Evolutionary conservation across 1,140 invertebrate species (phyloP), one percentile per base, ranked within the genome.

Genomic region (Manduca sexta): DNA sequence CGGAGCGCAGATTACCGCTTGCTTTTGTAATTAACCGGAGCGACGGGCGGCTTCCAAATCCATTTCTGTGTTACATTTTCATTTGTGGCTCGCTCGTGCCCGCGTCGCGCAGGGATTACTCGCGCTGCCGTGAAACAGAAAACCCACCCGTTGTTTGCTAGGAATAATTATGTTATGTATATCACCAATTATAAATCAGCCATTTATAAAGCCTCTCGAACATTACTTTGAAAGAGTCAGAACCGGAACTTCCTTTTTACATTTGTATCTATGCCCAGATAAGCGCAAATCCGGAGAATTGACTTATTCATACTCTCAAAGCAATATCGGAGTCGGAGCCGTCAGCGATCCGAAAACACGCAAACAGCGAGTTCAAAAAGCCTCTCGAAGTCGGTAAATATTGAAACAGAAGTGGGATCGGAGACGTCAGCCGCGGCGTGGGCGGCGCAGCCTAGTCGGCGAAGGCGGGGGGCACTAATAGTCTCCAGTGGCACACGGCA

Each of bases 11-110:
- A 84, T 84, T 84, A 84, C 81, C 78, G 81, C 78, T 84, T 84
- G 81, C 81, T 84, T 84, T 84, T 82, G 81, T 84, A 84, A 84
- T 84, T 84, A 84, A 84, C 81, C 77, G 75, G 77, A 81, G 82
- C 77, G 80, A 78, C 81, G 80, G 74, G 80, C 79, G 69, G 76
- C 74, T 81, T 81, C 79, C 74, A 76, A 83, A 84, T 79, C 78
- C 76, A 83, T 84, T 84, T 84, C 81, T 79, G 78, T 84, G 81
- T 84, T 81, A 82, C 81, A 82, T 82, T 84, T 84, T 84, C 81
- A 84, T 84, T 84, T 84, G 81, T 57, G 78, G 81, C 73, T 63
- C 71, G 64, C 64, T 71, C 66, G 60, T 59, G 61, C 66, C 61
- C 64, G 63, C 55, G 52, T 61, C 60, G 64, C 60, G 62, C 61